phyloP scores from a whole-genome alignment of 2,113 vertebrate genomes.

The Oncorhynchus tshawytscha region DNA sequence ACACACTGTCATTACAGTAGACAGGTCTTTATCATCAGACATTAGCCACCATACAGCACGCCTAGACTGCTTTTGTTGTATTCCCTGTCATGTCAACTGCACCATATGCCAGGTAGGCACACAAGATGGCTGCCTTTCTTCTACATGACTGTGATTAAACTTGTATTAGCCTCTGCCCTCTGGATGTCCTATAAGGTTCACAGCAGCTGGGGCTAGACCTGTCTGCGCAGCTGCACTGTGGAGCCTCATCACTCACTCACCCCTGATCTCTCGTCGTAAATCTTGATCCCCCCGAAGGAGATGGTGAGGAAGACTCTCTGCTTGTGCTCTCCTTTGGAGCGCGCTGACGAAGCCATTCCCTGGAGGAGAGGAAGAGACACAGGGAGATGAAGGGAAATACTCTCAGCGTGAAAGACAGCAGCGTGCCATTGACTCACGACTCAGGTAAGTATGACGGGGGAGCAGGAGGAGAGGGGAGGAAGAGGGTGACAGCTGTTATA shows the following conservation, averaged over 20 bases:
- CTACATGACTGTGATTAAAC: neutral
- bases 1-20: constrained; percentile 28
- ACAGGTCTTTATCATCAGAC: constrained; percentile 6
- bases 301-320: constrained; percentile 96
- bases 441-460: constrained; percentile 53
- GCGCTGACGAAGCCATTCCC: constrained; percentile 92
- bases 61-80: too few relatives aligned
- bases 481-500: constrained; percentile 50
- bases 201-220: constrained; percentile 41
- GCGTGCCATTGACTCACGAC: constrained; percentile 17
- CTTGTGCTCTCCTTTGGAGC: constrained; percentile 98
- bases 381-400: constrained; percentile 48
- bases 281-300: constrained; percentile 98
- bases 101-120: constrained; percentile 22
- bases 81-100: constrained; percentile 32
- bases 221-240: too few relatives aligned
- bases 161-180: constrained; percentile 38
- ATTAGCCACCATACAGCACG: neutral
- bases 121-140: constrained; percentile 52
- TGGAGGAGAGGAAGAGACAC: constrained; percentile 63
- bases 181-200: constrained; percentile 50
- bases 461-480: neutral
- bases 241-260: constrained; percentile 78
- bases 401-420: constrained; percentile 16
- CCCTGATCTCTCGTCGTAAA: constrained; percentile 97